Evolutionary conservation across 2,797 vertebrate genomes (phyloP).

Genomic region (Hyperoplus immaculatus): DNA sequence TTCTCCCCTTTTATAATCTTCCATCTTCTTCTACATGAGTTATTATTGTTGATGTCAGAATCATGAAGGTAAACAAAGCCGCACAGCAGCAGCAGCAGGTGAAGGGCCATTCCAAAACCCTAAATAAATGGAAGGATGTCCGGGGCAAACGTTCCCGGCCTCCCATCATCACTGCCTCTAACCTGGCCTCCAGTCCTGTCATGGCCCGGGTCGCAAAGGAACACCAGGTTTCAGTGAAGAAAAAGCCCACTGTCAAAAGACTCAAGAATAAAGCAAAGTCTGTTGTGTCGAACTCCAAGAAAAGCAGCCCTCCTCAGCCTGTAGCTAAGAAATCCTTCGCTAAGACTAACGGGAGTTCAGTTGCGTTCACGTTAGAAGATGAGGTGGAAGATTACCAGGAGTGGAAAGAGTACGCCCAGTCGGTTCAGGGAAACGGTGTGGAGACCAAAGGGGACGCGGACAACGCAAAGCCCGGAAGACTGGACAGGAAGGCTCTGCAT

Average conservation of each 20-base stretch:
- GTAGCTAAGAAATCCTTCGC: slow-evolving; percentile 34
- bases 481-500: slow-evolving; percentile 71
- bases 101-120: slow-evolving; percentile 61
- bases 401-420: slow-evolving; percentile 78
- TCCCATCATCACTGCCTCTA: slow-evolving; percentile 41
- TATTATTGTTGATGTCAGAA: slow-evolving; percentile 10
- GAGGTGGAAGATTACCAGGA: slow-evolving; percentile 73
- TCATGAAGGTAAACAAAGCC: slow-evolving; percentile 85
- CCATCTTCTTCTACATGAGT: slow-evolving; percentile 22
- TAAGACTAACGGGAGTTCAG: slow-evolving; percentile 77
- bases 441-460: slow-evolving; percentile 8
- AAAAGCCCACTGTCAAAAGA: slow-evolving; percentile 80
- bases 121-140: slow-evolving; percentile 76
- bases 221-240: slow-evolving; percentile 67
- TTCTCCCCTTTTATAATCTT: slow-evolving; percentile 9
- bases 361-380: slow-evolving; percentile 41
- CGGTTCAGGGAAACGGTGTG: slow-evolving; percentile 63
- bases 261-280: slow-evolving; percentile 75
- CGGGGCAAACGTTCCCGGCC: slow-evolving; percentile 71
- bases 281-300: slow-evolving; percentile 48
- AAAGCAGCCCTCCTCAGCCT: slow-evolving; percentile 22
- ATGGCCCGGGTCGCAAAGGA: slow-evolving; percentile 63
- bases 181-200: slow-evolving; percentile 64
- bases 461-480: slow-evolving; percentile 25
- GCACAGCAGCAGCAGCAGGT: slow-evolving; percentile 19